Evolutionary conservation across 2,113 vertebrate genomes (phyloP).

Genomic region (Trichechus manatus): DNA sequence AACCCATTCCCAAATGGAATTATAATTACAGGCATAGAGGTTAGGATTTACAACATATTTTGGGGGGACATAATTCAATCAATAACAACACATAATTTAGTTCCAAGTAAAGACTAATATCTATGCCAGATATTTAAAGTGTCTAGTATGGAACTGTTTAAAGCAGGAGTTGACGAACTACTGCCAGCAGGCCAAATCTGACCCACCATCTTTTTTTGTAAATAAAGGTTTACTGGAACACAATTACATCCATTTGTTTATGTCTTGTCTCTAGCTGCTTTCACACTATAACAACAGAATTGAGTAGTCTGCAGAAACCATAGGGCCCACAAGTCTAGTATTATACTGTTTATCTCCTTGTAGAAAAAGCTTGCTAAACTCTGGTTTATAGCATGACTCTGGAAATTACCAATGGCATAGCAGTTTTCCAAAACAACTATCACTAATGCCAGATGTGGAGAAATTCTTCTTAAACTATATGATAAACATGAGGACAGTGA

Average conservation of each 20-base stretch:
- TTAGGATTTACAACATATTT: no score
- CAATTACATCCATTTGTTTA: not conserved
- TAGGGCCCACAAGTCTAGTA: not conserved
- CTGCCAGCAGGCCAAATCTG: not conserved
- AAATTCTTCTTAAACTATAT: not conserved
- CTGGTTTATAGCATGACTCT: not conserved
- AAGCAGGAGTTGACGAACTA: not conserved
- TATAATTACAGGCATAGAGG: no score
- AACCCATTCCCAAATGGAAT: no score
- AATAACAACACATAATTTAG: not conserved
- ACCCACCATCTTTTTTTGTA: not conserved
- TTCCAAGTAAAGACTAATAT: not conserved
- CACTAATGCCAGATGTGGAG: not conserved
- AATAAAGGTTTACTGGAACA: not conserved
- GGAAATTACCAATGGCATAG: not conserved
- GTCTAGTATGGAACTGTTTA: not conserved
- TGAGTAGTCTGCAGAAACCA: not conserved
- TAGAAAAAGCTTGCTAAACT: not conserved
- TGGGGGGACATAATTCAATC: no score
- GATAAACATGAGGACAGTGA: not conserved
- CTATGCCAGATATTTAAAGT: not conserved
- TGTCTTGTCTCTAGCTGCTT: not conserved
- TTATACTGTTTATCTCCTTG: not conserved
- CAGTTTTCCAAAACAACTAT: not conserved
- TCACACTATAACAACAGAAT: not conserved